phyloP scores from a whole-genome alignment of 2,888 invertebrate species.

The Conistra vaccinii region DNA sequence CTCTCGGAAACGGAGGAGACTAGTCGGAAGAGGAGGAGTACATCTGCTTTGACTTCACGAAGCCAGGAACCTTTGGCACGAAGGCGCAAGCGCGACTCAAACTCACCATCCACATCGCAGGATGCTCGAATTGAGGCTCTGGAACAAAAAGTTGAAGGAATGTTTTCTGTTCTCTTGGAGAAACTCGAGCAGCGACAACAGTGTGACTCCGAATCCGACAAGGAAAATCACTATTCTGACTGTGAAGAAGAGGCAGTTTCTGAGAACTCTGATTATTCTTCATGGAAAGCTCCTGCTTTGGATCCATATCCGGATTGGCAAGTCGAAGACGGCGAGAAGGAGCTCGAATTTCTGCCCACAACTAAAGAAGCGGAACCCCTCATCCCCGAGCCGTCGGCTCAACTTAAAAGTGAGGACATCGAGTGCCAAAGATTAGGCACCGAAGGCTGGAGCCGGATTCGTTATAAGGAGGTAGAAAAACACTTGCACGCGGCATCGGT shows the following conservation, averaged over 20 bases:
- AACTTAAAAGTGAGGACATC: background rate
- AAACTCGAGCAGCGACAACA: background rate
- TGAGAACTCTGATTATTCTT: background rate
- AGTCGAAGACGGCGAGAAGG: background rate
- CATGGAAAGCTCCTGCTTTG: background rate
- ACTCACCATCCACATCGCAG: background rate
- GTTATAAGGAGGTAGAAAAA: conserved; percentile 1
- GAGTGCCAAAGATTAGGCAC: background rate
- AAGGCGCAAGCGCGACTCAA: background rate
- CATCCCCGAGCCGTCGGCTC: background rate
- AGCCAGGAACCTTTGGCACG: background rate
- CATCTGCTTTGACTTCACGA: background rate
- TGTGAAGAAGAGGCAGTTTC: background rate
- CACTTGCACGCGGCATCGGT: background rate
- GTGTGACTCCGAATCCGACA: background rate
- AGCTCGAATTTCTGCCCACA: background rate
- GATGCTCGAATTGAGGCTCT: background rate
- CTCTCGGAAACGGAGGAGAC: background rate
- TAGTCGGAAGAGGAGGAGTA: background rate
- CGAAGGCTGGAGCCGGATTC: background rate
- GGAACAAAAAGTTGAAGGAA: background rate
- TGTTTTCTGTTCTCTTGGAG: background rate
- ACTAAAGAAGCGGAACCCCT: conserved; percentile 1
- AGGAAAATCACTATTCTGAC: background rate
- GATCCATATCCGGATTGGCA: background rate